Percentiles rank a stretch among this genome's conserved stretches.
Evolutionary conservation across 2,113 vertebrate species (phyloP).

Genomic region (Phylloscopus trochiloides): DNA sequence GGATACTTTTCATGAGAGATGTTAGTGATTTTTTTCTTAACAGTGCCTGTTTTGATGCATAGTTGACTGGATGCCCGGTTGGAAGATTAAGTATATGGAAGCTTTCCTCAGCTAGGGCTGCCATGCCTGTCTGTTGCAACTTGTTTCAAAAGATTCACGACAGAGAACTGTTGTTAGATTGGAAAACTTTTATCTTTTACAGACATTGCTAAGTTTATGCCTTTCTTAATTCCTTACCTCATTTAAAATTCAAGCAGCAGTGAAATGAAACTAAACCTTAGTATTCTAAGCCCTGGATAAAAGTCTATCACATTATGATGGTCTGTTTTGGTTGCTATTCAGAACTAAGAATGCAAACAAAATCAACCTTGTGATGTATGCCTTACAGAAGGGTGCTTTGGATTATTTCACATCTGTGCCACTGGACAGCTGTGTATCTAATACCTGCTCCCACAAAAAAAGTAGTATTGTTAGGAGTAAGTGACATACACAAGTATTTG

Average conservation of each 20-base stretch:
- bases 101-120: conserved; percentile 47
- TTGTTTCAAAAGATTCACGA: conserved; percentile 47
- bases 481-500: not conserved
- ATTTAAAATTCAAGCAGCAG: not conserved
- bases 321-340: not conserved
- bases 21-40: conserved; percentile 48
- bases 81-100: conserved; percentile 70
- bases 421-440: not conserved
- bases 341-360: not conserved
- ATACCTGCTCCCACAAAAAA: not conserved
- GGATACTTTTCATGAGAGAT: conserved; percentile 52
- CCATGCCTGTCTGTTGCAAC: conserved; percentile 58
- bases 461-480: not conserved
- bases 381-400: not conserved
- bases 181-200: conserved; percentile 9
- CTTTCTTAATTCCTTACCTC: not conserved
- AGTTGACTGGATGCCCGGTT: conserved; percentile 74
- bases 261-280: not conserved
- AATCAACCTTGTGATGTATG: not conserved
- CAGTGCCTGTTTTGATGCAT: conserved; percentile 68
- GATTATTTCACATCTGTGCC: not conserved
- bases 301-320: not conserved
- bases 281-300: not conserved
- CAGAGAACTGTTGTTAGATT: conserved; percentile 16
- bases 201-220: not conserved